Percentiles rank a stretch among this genome's conserved stretches.
These are phyloP conservation scores for Microcebus jonahi DNA, from an alignment of 2,113 vertebrate species.

Conservation along the genomic window DNA sequence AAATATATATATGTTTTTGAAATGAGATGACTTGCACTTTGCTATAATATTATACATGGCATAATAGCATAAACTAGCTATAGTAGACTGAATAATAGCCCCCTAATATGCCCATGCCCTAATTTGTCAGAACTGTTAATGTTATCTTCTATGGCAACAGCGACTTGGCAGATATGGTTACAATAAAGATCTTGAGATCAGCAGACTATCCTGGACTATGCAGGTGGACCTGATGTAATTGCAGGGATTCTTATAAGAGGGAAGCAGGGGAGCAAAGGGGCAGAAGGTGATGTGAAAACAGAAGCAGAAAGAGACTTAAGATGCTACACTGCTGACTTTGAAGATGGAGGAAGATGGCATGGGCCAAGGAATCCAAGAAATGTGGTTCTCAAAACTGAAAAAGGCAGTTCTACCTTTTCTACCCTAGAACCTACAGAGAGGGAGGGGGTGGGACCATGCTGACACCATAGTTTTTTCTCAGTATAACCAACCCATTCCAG, in stretches of 20 bases:
- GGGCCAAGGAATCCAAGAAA: neutral
- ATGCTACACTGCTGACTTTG: neutral
- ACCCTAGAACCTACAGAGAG: neutral
- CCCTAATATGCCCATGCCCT: neutral
- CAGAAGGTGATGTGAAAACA: neutral
- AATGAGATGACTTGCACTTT: neutral
- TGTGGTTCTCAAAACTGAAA: neutral
- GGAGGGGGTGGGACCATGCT: neutral
- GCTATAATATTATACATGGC: neutral
- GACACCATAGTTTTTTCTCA: neutral
- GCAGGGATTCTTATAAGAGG: neutral
- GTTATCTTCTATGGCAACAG: neutral
- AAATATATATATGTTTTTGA: neutral
- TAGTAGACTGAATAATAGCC: neutral
- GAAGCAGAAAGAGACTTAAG: neutral
- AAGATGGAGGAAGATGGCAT: neutral
- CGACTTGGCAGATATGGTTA: neutral
- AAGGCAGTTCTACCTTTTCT: neutral
- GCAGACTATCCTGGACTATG: neutral
- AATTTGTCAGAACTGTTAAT: neutral
- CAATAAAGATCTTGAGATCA: neutral
- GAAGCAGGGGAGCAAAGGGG: neutral
- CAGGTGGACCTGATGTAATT: neutral
- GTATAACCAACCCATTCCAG: neutral
- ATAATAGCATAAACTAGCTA: neutral